Evolutionary conservation across 2,797 vertebrate genomes (phyloP).

Genomic region (Philypnodon macrostomus): DNA sequence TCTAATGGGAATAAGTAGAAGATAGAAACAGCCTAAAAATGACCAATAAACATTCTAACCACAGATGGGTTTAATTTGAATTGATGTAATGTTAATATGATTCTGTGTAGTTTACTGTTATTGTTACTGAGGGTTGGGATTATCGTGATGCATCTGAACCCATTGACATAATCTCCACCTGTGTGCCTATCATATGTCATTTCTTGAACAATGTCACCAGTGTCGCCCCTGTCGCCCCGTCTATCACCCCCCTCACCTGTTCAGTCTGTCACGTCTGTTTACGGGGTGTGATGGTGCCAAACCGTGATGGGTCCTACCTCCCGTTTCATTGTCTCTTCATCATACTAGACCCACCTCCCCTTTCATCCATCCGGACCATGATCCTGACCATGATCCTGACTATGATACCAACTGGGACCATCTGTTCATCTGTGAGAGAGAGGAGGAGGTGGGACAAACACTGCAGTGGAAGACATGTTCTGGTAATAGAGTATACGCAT

Average conservation of each 20-base stretch:
- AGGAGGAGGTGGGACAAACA: constrained; percentile 67
- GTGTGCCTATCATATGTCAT: constrained; percentile 18
- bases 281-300: constrained; percentile 44
- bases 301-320: constrained; percentile 39
- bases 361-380: constrained; percentile 37
- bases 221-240: constrained; percentile 31
- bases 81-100: too few relatives aligned
- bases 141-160: too few relatives aligned
- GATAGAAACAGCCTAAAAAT: too few relatives aligned
- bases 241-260: constrained; percentile 57
- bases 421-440: constrained; percentile 68
- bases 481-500: too few relatives aligned
- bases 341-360: constrained; percentile 31
- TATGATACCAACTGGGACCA: too few relatives aligned
- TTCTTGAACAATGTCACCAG: constrained; percentile 37
- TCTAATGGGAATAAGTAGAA: too few relatives aligned
- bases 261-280: constrained; percentile 58
- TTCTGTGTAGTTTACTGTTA: too few relatives aligned
- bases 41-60: too few relatives aligned
- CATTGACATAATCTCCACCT: constrained; percentile 35
- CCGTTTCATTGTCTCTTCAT: constrained; percentile 50
- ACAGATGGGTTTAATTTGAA: too few relatives aligned
- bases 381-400: too few relatives aligned
- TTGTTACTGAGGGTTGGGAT: too few relatives aligned
- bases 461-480: constrained; percentile 36